Conservation (phyloP, 2,113 vertebrate genomes). For the Channa maculata region DNA sequence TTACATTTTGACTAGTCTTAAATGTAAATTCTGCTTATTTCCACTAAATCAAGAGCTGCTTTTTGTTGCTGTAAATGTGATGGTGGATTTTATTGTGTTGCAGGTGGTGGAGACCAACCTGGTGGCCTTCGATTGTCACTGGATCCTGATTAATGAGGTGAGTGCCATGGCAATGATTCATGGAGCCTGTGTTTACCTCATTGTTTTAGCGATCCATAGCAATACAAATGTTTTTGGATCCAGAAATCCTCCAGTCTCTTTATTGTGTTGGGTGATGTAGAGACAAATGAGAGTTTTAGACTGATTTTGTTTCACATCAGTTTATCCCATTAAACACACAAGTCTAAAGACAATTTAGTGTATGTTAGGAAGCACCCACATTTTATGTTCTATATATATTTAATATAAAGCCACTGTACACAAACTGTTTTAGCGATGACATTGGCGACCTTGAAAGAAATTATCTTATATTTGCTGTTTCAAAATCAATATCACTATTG, state of each 20-base stretch:
- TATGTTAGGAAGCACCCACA: background rate
- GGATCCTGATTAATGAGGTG: slow-evolving; percentile 99
- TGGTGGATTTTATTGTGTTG: slow-evolving; percentile 79
- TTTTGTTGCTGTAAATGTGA: slow-evolving; percentile 3
- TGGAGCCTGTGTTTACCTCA: slow-evolving; percentile 30
- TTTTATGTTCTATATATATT: background rate
- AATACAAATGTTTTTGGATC: slow-evolving; percentile 24
- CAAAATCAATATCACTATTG: background rate
- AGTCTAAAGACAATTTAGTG: slow-evolving; percentile 20
- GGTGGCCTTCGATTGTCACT: slow-evolving; percentile 99
- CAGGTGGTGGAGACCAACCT: slow-evolving; percentile 99
- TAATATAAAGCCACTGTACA: background rate
- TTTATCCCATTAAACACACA: slow-evolving; percentile 28
- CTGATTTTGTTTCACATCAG: slow-evolving; percentile 10
- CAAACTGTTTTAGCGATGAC: background rate
- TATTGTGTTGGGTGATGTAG: background rate
- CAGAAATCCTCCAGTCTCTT: slow-evolving; percentile 8
- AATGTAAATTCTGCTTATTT: background rate
- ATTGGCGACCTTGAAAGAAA: slow-evolving; percentile 12
- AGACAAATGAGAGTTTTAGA: background rate
- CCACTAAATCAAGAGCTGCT: background rate
- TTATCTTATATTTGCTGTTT: background rate
- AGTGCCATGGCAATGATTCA: slow-evolving; percentile 63
- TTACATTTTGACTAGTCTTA: background rate
- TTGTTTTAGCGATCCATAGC: slow-evolving; percentile 36